Evolutionary conservation across 1,140 invertebrate species (phyloP), one percentile per base, ranked within the genome.

Genomic region (Akabosia matsudoensis): DNA sequence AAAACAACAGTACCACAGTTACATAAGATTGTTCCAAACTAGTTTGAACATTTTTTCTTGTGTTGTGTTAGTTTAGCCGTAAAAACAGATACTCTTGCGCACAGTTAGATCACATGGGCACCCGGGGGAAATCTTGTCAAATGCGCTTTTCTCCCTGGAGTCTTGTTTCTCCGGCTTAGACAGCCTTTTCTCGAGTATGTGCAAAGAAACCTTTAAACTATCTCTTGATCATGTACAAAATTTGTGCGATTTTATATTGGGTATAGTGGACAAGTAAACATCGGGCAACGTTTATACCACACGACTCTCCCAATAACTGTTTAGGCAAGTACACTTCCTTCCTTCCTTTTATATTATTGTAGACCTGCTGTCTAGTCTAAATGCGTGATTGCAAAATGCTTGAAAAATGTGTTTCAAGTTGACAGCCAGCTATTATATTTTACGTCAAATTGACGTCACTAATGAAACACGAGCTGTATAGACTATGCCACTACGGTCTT

Each of bases 41-140:
- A 67, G 61, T 67, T 61, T 67, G 37, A 45, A 18, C 18, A 45
- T 45, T 10, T 45, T 10, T 45, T 45, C 18, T 45, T 45, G 7
- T 45, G 7, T 45, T 45, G 37, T 18, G 7, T 45, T 45, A 10
- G 37, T 18, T n/a, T n/a, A 18, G 7, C 18, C 37, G 18, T 18
- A 45, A 10, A 45, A 7, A 45, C 37, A 45, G 7, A 45, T 18
- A 45, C 37, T 45, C 37, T 10, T 18, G 7, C 37, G 37, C 37
- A 45, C 61, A 30, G 24, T 22, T 30, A 67, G 24, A 30, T 67
- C 61, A 31, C 31, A 31, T 67, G 30, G 28, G 4, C 61, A 67
- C 61, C 28, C 61, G 10, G n/a, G 61, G 61, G 61, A 67, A 67
- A 67, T 67, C 61, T 67, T 67, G 61, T 67, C 61, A 67, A 67